Conservation (phyloP, 2,113 vertebrate genomes). For the Odocoileus hemionus region DNA sequence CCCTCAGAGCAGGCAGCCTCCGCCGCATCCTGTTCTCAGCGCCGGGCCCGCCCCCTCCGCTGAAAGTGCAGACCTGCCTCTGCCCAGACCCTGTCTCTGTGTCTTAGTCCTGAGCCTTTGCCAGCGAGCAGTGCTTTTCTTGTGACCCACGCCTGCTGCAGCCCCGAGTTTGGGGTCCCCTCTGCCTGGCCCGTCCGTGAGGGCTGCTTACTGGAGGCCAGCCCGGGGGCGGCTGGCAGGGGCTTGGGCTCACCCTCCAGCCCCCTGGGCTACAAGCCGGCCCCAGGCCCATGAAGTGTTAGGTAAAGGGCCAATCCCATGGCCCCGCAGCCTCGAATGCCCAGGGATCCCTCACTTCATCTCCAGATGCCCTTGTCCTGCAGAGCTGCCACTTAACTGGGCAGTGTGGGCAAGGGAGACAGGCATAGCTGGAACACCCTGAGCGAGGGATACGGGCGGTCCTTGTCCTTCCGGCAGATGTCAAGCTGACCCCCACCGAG, state of each 20-base stretch:
- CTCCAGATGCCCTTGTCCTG: rapidly evolving
- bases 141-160: rapidly evolving
- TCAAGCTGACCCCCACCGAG: constrained; percentile 72
- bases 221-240: rapidly evolving
- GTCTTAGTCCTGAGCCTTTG: background rate
- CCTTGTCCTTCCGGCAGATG: constrained; percentile 42
- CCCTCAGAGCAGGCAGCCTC: background rate
- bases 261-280: no score
- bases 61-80: background rate
- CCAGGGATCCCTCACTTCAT: background rate
- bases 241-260: rapidly evolving
- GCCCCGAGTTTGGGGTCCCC: rapidly evolving
- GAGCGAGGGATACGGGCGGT: rapidly evolving
- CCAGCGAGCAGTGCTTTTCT: background rate
- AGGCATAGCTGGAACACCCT: rapidly evolving
- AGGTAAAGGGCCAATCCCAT: no score
- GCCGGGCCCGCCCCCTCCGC: background rate
- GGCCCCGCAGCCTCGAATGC: rapidly evolving
- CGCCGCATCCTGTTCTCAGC: no score
- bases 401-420: rapidly evolving
- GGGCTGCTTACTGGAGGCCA: background rate
- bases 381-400: rapidly evolving
- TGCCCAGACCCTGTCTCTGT: background rate
- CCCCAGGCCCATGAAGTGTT: rapidly evolving
- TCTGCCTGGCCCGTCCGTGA: rapidly evolving